phyloP scores from a whole-genome alignment of 1,140 invertebrate genomes.

The Phymorhynchus buccinoides region DNA sequence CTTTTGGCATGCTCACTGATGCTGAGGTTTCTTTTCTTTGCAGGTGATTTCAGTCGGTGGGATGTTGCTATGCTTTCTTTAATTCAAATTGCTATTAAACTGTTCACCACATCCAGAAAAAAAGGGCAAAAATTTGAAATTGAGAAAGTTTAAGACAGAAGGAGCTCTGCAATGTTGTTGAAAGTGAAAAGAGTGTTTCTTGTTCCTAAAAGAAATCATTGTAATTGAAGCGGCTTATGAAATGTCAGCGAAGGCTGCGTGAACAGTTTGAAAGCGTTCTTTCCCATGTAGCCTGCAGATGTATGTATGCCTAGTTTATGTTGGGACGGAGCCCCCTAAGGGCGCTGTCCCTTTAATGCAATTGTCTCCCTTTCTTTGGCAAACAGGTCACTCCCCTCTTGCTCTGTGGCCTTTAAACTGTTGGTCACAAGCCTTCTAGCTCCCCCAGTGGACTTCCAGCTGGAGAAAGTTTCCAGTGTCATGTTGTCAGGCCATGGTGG shows the following conservation, averaged over 20 bases:
- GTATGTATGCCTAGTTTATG: slow-evolving; percentile 28
- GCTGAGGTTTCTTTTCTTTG: neutral
- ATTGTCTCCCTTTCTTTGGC: slow-evolving; percentile 38
- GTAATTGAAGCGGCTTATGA: no score
- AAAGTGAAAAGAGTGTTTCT: neutral
- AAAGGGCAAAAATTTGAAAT: neutral
- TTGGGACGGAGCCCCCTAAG: slow-evolving; percentile 30
- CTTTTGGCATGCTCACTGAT: neutral
- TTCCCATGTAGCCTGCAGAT: slow-evolving; percentile 7
- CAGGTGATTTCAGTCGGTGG: neutral
- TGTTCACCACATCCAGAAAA: neutral
- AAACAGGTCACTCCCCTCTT: slow-evolving; percentile 23
- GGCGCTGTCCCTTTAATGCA: slow-evolving; percentile 38
- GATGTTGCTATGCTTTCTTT: neutral
- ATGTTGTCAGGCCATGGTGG: slow-evolving; percentile 12
- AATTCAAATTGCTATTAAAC: neutral
- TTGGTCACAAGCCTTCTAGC: slow-evolving; percentile 1
- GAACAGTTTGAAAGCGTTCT: neutral
- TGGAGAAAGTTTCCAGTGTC: slow-evolving; percentile 6
- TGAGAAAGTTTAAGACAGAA: neutral
- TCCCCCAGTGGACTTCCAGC: neutral
- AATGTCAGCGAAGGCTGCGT: neutral
- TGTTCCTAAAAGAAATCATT: neutral
- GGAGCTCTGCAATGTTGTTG: neutral
- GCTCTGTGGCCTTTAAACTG: neutral